Base-by-base conservation (phyloP, 2,797 vertebrate species). In the Tangara arthus region DNA sequence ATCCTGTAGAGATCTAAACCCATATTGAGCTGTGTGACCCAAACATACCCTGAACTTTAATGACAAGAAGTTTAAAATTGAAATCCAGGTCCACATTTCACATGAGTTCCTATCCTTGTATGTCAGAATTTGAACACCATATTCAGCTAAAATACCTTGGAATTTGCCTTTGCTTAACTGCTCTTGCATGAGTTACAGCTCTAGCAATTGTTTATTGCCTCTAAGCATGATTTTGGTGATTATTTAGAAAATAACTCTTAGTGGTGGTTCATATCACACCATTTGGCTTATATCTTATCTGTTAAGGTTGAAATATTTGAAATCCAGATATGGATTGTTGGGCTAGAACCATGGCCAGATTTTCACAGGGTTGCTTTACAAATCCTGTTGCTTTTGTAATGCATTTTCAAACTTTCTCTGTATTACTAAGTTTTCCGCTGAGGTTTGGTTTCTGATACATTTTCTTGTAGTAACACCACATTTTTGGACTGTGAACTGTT, bases 1-100 rank as follows among this genome's bases (percentile, higher is more conserved):
- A 95, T 90, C 93, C 96, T 95, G 80, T 90, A 72, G 95, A 95
- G 89, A 94, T 93, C 91, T 94, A 88, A 95, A 93, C 85, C 80
- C 17, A 1, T 52, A 16, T n/a, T 86, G 87, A 94, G 94, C 72
- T 72, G 69, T 55, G 34, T 93, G 92, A 97, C 93, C 89, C 85
- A 94, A 93, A 72, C 63, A n/a, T 88, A 94, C 72, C 82, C 94
- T 76, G 82, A 83, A 60, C 49, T 84, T 72, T 94, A 95, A 95
- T 60, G 64, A 80, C 59, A 88, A 91, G 59, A 66, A 72, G 73
- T 76, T 94, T 93, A 90, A 91, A 82, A 82, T 77, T 86, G 70
- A 95, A 94, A 93, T 91, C 87, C 72, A 88, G 63, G 46, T 65
- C 87, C 73, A 30, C 65, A 49, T 95, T 96, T 96, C 84, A 66